Percentiles rank a stretch among this genome's conserved stretches.
Evolutionary conservation across 2,797 vertebrate species (phyloP).

Genomic region (Pyrocephalus nanus): DNA sequence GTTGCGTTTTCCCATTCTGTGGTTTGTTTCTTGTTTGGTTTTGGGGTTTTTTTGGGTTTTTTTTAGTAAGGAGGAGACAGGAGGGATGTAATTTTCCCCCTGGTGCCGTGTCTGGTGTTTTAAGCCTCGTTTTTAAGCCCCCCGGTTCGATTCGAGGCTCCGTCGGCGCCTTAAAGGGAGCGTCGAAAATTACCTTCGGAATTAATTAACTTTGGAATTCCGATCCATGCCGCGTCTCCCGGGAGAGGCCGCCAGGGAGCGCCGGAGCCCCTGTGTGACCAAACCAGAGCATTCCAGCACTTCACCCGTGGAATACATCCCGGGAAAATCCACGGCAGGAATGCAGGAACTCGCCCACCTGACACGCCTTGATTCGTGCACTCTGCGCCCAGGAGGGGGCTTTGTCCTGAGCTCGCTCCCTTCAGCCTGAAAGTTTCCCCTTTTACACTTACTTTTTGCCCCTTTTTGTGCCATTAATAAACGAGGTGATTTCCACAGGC

Average conservation of each 20-base stretch:
- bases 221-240: accelerated
- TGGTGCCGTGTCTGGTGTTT: not conserved
- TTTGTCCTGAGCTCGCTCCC: not conserved
- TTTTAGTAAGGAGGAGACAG: not conserved
- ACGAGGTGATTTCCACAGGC: accelerated
- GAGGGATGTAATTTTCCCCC: not conserved
- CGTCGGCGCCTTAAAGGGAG: too few species aligned
- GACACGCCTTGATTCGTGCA: accelerated
- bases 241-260: not conserved
- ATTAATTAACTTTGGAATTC: too few species aligned
- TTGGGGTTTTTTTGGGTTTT: not conserved
- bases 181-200: too few species aligned
- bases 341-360: accelerated
- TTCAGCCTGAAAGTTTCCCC: not conserved
- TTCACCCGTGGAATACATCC: too few species aligned
- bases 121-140: not conserved
- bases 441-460: not conserved
- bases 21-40: not conserved
- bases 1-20: not conserved
- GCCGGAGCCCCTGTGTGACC: not conserved
- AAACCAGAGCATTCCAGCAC: not conserved
- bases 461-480: accelerated
- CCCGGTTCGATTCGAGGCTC: too few species aligned
- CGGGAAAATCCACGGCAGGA: too few species aligned
- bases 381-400: accelerated